Evolutionary conservation across 2,888 invertebrate genomes (phyloP).

Genomic region (Oligia strigilis): DNA sequence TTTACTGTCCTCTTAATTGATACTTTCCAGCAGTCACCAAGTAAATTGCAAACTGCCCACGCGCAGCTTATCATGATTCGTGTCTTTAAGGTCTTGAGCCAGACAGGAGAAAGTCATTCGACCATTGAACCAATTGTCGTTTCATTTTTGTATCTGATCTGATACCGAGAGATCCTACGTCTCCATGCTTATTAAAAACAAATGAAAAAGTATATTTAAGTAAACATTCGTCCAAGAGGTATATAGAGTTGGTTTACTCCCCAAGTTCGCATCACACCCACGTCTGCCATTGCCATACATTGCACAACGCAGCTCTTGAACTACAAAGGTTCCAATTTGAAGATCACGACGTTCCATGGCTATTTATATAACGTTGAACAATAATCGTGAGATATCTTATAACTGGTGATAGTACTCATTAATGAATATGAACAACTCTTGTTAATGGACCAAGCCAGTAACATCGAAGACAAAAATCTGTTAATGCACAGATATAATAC

Average conservation of each 20-base stretch:
- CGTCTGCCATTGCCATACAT: slow-evolving; percentile 18
- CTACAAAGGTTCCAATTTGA: slow-evolving; percentile 18
- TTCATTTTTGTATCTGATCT: neutral
- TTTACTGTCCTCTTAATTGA: no score
- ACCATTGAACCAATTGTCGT: neutral
- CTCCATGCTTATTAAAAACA: neutral
- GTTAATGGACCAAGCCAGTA: neutral
- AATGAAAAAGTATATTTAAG: neutral
- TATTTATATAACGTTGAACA: slow-evolving; percentile 16
- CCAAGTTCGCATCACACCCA: slow-evolving; percentile 22
- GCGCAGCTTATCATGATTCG: neutral
- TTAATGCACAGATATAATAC: no score
- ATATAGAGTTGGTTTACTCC: slow-evolving; percentile 13
- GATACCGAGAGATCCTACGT: neutral
- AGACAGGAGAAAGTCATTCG: neutral
- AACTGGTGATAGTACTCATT: neutral
- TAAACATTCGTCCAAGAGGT: neutral
- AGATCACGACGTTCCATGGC: slow-evolving; percentile 12
- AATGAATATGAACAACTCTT: neutral
- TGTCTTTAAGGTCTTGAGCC: neutral
- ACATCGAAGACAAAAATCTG: neutral
- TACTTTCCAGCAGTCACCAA: neutral
- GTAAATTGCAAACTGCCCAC: neutral
- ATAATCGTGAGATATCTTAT: neutral
- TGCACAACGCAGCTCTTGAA: slow-evolving; percentile 44